phyloP scores from a whole-genome alignment of 1,140 invertebrate genomes.

The Brachionus koreanus region DNA sequence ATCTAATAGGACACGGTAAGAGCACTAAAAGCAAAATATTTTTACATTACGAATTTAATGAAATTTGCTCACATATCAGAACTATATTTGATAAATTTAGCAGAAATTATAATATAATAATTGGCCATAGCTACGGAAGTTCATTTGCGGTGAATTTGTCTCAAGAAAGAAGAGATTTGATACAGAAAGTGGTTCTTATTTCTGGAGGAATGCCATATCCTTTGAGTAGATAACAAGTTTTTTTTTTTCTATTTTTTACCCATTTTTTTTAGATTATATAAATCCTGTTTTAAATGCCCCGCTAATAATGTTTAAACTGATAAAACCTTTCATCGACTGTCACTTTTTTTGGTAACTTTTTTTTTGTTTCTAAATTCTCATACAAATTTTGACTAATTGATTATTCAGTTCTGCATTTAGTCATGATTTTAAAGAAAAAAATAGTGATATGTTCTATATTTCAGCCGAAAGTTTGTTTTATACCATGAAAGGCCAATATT shows the following conservation, averaged over 20 bases:
- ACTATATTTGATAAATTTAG: constrained; percentile 64
- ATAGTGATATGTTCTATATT: constrained; percentile 60
- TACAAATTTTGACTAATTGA: constrained; percentile 38
- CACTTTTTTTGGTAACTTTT: constrained; percentile 56
- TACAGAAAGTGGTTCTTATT: constrained; percentile 67
- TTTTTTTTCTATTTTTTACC: neutral
- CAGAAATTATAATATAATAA: constrained; percentile 59
- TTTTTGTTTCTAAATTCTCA: neutral
- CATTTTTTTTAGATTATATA: neutral
- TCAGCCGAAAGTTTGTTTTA: constrained; percentile 65
- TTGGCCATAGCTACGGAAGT: constrained; percentile 55
- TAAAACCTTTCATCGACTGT: constrained; percentile 57
- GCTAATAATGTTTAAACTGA: constrained; percentile 53
- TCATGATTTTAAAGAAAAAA: constrained; percentile 46
- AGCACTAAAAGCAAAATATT: constrained; percentile 65
- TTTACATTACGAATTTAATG: constrained; percentile 66
- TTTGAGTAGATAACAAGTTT: constrained; percentile 60
- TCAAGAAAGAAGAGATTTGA: constrained; percentile 63
- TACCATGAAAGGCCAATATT: constrained; percentile 65
- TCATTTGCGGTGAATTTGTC: constrained; percentile 68
- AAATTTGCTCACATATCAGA: constrained; percentile 65
- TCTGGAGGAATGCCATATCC: constrained; percentile 70
- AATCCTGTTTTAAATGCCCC: constrained; percentile 53
- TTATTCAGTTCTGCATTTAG: constrained; percentile 47
- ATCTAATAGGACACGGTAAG: constrained; percentile 70